Base-by-base conservation (phyloP, 2,797 vertebrate species). In the Benthosema pterotum region DNA sequence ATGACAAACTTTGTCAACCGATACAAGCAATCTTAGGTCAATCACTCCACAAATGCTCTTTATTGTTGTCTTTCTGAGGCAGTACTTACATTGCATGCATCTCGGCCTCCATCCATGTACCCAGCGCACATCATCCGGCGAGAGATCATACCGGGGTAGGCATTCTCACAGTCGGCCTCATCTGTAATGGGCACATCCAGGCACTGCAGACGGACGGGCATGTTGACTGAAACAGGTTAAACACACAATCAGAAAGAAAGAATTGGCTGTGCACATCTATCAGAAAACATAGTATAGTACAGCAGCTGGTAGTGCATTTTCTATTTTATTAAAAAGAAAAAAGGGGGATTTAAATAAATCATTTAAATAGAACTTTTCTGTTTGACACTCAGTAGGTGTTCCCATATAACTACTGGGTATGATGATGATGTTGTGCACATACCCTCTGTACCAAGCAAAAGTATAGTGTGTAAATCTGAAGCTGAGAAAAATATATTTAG, bases 71-170 rank as follows among this genome's bases (percentile, higher is more conserved):
- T 46, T 11, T n/a, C 13, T 7, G 5, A 2, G 4, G 13, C 38
- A 19, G 65, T 55, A 87, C 88, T 63, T 77, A 92, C 91, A 63
- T 87, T 90, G 77, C 92, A 93, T 0, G 66, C 72, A n/a, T 87
- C 92, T 67, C 65, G 83, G 72, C 92, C 91, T 69, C 92, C 92
- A 0, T 93, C 84, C 78, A 90, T 62, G 74, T 67, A 84, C 1
- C 92, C 91, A 0, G 87, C 90, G 60, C 92, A 93, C 58, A 93
- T 0, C 92, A 94, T 94, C 75, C 90, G 91, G 42, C 12, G 66
- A 14, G 87, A 77, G 71, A 94, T 91, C 84, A 89, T 82, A 16
- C 78, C 83, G 1, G 93, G 92, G 69, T 93, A 93, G 57, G 90
- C 56, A 0, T 69, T 79, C 5, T 89, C 17, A 75, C 92, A 93